A percentile compares a stretch with the other conserved stretches of the same genome.
Conservation (phyloP, 2,113 vertebrate species). For the Chroicocephalus ridibundus region DNA sequence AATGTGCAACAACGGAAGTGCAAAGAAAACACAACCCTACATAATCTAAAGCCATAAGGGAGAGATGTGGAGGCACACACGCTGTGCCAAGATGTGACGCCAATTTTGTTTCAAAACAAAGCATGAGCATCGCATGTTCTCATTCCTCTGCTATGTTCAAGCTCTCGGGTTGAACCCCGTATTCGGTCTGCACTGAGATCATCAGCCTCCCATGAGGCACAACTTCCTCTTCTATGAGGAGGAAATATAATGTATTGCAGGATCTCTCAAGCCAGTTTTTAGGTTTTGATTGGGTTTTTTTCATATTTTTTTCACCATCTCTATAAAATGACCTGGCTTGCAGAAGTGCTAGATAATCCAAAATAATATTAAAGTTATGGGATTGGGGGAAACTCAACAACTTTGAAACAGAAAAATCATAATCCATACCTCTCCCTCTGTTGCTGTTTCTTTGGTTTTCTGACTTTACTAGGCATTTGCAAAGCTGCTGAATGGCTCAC, state of each 20-base stretch:
- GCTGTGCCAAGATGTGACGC: not conserved
- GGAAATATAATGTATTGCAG: not conserved
- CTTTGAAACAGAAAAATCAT: not conserved
- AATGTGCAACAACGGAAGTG: accelerated
- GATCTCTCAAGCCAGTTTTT: not conserved
- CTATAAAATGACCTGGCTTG: not conserved
- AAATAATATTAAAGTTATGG: not conserved
- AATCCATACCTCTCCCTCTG: not conserved
- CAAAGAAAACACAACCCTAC: not conserved
- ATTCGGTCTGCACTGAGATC: not conserved
- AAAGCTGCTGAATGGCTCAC: not conserved
- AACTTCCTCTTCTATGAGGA: not conserved
- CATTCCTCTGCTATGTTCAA: not conserved
- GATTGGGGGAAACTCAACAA: not conserved
- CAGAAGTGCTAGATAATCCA: not conserved
- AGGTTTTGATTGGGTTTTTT: not conserved
- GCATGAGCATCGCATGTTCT: not conserved
- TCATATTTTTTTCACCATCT: not conserved
- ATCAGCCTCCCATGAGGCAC: not conserved
- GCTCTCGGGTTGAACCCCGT: not conserved
- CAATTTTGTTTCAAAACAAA: not conserved
- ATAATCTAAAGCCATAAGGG: not conserved
- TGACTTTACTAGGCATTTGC: not conserved
- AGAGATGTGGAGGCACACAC: not conserved
- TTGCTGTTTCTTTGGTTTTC: not conserved